Evolutionary conservation across 2,888 invertebrate species (phyloP).

Genomic region (Tinea trinotella): DNA sequence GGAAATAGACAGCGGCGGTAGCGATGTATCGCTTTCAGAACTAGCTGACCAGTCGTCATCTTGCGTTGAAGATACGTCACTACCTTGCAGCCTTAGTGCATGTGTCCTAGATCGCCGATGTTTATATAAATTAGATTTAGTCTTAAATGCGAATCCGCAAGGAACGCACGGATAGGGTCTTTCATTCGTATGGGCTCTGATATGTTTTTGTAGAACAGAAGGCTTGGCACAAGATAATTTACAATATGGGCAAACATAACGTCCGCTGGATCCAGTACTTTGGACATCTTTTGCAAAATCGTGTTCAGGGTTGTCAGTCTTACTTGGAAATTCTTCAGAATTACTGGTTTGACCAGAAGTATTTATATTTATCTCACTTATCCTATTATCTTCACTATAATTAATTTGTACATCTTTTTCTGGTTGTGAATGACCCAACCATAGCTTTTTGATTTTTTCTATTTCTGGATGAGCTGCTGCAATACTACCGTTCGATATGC

Average conservation of each 20-base stretch:
- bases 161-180: constrained; percentile 91
- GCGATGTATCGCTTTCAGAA: constrained; percentile 73
- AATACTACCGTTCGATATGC: constrained; percentile 60
- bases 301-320: constrained; percentile 69
- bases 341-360: constrained; percentile 69
- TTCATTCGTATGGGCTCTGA: constrained; percentile 94
- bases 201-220: constrained; percentile 94
- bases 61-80: constrained; percentile 61
- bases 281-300: constrained; percentile 64
- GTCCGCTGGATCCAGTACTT: constrained; percentile 68
- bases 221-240: constrained; percentile 92
- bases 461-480: constrained; percentile 62
- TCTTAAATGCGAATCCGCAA: constrained; percentile 94
- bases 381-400: constrained; percentile 57
- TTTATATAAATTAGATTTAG: constrained; percentile 93
- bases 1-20: constrained; percentile 52
- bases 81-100: constrained; percentile 76
- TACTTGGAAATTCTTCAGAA: constrained; percentile 68
- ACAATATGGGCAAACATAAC: constrained; percentile 90
- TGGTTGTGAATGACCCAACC: constrained; percentile 36
- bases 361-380: constrained; percentile 65
- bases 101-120: constrained; percentile 86
- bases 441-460: constrained; percentile 52
- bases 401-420: constrained; percentile 71
- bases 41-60: constrained; percentile 73